Conservation (phyloP, 2,888 invertebrate species). For the Pseudococcus jackbeardsleyi region DNA sequence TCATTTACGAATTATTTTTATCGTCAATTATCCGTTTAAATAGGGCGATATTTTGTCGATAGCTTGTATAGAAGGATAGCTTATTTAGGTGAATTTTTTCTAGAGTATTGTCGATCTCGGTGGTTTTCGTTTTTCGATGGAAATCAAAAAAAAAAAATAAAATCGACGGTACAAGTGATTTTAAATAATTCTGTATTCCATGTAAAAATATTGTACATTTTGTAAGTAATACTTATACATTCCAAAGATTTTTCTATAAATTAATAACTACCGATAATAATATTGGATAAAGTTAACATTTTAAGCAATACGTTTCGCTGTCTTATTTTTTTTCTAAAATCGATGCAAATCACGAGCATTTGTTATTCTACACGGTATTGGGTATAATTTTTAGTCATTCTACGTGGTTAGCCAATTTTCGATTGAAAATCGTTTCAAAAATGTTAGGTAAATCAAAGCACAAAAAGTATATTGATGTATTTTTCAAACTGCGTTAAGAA, state of each 20-base stretch:
- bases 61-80: not conserved
- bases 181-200: not conserved
- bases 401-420: no score
- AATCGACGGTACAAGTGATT: conserved; percentile 20
- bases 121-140: no score
- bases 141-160: conserved; percentile 3
- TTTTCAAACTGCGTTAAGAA: conserved; percentile 25
- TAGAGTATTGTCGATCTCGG: not conserved
- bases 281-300: conserved; percentile 38
- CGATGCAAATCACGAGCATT: conserved; percentile 8
- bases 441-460: not conserved
- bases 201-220: conserved; percentile 47
- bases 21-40: conserved; percentile 41
- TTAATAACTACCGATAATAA: conserved; percentile 52
- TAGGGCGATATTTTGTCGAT: conserved; percentile 18
- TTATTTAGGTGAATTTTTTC: not conserved
- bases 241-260: not conserved
- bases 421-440: not conserved
- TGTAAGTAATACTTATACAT: not conserved
- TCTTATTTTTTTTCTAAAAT: not conserved
- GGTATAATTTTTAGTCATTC: not conserved
- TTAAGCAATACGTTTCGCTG: conserved; percentile 47
- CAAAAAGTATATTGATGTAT: conserved; percentile 28
- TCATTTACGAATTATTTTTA: conserved; percentile 43
- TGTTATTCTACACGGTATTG: conserved; percentile 17